phyloP scores from a whole-genome alignment of 1,140 invertebrate genomes.

The Epicauta chinensis region DNA sequence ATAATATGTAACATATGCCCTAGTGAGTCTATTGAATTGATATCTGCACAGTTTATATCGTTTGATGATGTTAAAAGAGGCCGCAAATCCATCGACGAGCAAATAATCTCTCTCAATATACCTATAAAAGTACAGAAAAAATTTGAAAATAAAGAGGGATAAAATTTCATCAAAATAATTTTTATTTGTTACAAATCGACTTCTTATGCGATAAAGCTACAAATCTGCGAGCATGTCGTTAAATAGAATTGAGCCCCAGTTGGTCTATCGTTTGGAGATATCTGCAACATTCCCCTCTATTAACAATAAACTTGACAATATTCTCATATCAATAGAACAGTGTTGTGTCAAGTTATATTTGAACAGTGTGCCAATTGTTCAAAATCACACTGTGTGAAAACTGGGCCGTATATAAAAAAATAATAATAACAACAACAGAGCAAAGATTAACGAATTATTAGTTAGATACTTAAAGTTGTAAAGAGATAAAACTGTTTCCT shows the following conservation, averaged over 20 bases:
- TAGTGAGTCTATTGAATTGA: slow-evolving; percentile 18
- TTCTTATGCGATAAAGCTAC: no score
- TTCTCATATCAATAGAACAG: slow-evolving; percentile 23
- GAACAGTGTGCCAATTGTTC: slow-evolving; percentile 20
- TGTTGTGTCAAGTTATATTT: slow-evolving; percentile 24
- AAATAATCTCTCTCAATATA: no score
- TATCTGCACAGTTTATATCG: slow-evolving; percentile 11
- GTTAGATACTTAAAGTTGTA: slow-evolving; percentile 3
- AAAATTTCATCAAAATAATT: no score
- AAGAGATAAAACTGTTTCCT: neutral
- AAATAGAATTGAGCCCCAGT: no score
- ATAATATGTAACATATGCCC: slow-evolving; percentile 23
- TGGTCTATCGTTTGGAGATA: no score
- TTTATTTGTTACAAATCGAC: no score
- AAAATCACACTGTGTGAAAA: slow-evolving; percentile 22
- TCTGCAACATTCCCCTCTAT: no score
- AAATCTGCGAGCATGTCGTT: no score
- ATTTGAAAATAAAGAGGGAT: no score
- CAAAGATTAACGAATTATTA: neutral
- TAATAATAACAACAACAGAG: neutral
- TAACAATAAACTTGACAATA: neutral
- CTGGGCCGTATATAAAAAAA: slow-evolving; percentile 14
- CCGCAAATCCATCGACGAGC: slow-evolving; percentile 13
- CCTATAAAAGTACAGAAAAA: no score
- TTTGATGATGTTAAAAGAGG: slow-evolving; percentile 13